These are phyloP conservation scores for Xanthia togata DNA, from an alignment of 2,888 invertebrate species.

Conservation along the genomic window DNA sequence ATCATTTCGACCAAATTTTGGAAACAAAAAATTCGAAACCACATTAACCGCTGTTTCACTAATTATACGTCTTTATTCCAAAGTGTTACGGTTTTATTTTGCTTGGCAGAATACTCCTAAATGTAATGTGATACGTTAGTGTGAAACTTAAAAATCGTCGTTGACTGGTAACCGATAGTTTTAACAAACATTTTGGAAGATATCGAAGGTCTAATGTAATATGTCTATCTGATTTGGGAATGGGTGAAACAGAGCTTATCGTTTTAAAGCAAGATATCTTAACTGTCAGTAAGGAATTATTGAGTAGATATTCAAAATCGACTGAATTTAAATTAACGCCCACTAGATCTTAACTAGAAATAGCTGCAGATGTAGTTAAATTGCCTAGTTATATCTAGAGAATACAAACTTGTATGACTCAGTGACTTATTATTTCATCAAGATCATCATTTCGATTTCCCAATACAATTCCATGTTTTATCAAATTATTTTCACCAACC, in stretches of 20 bases:
- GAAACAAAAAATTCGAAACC: conserved; percentile 58
- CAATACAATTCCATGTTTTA: conserved; percentile 36
- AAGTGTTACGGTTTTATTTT: conserved; percentile 4
- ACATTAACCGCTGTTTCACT: conserved; percentile 14
- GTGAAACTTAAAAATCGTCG: conserved; percentile 52
- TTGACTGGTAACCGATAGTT: conserved; percentile 64
- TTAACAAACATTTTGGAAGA: conserved; percentile 62
- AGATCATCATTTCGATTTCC: background rate
- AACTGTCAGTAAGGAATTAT: conserved; percentile 13
- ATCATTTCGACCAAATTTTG: conserved; percentile 64
- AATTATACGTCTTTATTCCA: conserved; percentile 45
- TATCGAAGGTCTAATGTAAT: conserved; percentile 35
- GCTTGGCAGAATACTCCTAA: background rate
- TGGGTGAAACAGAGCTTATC: conserved; percentile 22
- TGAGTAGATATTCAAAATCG: conserved; percentile 22
- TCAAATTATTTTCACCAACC: conserved; percentile 40
- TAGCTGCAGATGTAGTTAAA: too few species aligned
- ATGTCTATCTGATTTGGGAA: conserved; percentile 40
- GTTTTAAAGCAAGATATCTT: conserved; percentile 27
- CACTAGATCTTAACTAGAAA: too few species aligned
- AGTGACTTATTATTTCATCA: background rate
- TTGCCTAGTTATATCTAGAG: too few species aligned
- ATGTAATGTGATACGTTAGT: conserved; percentile 29
- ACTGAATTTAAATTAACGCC: background rate
- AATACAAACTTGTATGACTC: too few species aligned